Conservation (phyloP, 2,113 vertebrate species). For the Pagrus major region DNA sequence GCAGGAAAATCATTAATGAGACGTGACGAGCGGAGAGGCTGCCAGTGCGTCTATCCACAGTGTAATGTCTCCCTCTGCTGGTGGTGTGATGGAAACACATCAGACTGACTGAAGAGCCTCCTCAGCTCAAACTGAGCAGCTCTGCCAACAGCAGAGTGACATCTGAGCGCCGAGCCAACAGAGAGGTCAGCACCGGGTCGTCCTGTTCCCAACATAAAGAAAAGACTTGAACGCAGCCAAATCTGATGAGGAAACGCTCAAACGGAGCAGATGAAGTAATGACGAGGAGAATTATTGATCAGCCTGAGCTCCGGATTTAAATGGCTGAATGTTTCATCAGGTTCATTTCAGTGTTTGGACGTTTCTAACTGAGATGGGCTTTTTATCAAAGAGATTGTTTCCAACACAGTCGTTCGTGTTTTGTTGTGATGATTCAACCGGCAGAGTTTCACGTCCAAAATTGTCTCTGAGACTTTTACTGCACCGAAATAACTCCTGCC, state of each 20-base stretch:
- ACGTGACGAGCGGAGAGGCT: not conserved
- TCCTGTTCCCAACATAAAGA: not conserved
- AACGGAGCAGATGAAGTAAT: not conserved
- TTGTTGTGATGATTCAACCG: not conserved
- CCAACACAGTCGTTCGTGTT: not conserved
- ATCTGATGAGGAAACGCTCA: not conserved
- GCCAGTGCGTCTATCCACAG: constrained; percentile 12
- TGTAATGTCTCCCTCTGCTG: constrained; percentile 75
- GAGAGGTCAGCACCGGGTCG: too few species aligned
- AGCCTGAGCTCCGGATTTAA: not conserved
- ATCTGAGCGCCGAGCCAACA: not conserved
- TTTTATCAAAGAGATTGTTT: not conserved
- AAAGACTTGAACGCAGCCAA: not conserved
- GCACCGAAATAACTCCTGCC: constrained; percentile 17
- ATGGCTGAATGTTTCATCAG: not conserved
- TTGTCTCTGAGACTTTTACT: not conserved
- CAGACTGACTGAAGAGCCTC: not conserved
- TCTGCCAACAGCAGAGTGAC: not conserved
- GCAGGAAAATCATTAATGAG: not conserved
- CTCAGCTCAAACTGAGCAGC: not conserved
- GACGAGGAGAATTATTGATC: not conserved
- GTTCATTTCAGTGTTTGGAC: not conserved
- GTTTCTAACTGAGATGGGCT: not conserved
- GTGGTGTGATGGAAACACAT: constrained; percentile 13
- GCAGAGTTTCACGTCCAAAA: not conserved